phyloP scores from a whole-genome alignment of 2,888 invertebrate species.

The Apodemia zela region DNA sequence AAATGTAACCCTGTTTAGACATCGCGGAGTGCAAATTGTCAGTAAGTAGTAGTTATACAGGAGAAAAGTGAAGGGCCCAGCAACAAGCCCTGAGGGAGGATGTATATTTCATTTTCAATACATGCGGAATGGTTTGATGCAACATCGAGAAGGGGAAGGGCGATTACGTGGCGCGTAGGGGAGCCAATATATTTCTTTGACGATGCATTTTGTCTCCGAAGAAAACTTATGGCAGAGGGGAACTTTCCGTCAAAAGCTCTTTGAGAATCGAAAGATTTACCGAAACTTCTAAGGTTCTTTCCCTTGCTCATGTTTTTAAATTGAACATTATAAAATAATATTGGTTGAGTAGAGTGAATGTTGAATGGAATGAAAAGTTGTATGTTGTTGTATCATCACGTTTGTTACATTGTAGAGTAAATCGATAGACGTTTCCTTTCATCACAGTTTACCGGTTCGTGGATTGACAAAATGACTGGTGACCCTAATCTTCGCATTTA shows the following conservation, averaged over 20 bases:
- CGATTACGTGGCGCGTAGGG: constrained; percentile 34
- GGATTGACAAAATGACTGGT: too few species aligned
- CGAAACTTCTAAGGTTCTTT: neutral
- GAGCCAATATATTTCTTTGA: constrained; percentile 48
- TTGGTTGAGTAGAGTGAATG: too few species aligned
- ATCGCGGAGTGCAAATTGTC: constrained; percentile 36
- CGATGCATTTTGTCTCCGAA: constrained; percentile 37
- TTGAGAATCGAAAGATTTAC: neutral
- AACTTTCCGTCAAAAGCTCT: neutral
- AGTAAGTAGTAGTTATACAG: constrained; percentile 54
- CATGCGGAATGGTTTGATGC: constrained; percentile 43
- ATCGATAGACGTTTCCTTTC: too few species aligned
- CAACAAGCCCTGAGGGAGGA: constrained; percentile 47
- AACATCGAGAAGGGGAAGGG: constrained; percentile 32
- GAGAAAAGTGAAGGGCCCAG: constrained; percentile 40
- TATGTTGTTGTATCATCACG: too few species aligned
- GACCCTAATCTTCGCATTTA: too few species aligned
- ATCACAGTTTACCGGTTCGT: too few species aligned
- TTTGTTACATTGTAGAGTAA: too few species aligned
- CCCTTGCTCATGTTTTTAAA: neutral
- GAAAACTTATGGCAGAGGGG: constrained; percentile 1
- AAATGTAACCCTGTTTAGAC: neutral
- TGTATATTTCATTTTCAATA: constrained; percentile 59
- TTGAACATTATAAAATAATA: neutral
- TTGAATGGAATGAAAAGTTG: too few species aligned